phyloP scores from a whole-genome alignment of 2,113 vertebrate species.

The Oxygymnocypris stewartii region DNA sequence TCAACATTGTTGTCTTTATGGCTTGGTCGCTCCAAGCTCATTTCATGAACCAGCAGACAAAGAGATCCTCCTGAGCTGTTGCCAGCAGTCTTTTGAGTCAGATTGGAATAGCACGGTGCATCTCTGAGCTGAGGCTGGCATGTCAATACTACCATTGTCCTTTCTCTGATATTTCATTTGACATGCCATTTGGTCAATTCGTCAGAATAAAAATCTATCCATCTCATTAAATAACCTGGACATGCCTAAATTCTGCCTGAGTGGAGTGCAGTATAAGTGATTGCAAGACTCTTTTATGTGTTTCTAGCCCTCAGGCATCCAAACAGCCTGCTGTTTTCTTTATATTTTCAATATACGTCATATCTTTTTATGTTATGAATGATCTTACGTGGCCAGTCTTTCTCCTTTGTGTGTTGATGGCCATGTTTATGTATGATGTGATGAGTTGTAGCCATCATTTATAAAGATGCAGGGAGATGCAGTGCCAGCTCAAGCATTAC shows the following conservation, averaged over 20 bases:
- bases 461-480: neutral
- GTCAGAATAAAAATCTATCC: constrained; percentile 46
- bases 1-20: neutral
- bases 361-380: neutral
- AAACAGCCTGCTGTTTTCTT: neutral
- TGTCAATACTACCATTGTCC: neutral
- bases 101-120: neutral
- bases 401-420: neutral
- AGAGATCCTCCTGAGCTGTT: neutral
- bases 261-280: neutral
- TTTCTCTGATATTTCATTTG: neutral
- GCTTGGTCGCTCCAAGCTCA: neutral
- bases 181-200: constrained; percentile 30
- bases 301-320: neutral
- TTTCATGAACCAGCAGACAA: neutral
- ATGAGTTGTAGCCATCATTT: neutral
- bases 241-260: constrained; percentile 26
- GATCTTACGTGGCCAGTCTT: neutral
- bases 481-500: constrained; percentile 18
- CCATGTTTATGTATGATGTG: neutral
- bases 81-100: neutral
- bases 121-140: neutral
- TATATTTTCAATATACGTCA: neutral
- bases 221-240: constrained; percentile 18
- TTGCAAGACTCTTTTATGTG: neutral